Conservation (phyloP, 2,797 vertebrate genomes). For the Microhierax caerulescens region DNA sequence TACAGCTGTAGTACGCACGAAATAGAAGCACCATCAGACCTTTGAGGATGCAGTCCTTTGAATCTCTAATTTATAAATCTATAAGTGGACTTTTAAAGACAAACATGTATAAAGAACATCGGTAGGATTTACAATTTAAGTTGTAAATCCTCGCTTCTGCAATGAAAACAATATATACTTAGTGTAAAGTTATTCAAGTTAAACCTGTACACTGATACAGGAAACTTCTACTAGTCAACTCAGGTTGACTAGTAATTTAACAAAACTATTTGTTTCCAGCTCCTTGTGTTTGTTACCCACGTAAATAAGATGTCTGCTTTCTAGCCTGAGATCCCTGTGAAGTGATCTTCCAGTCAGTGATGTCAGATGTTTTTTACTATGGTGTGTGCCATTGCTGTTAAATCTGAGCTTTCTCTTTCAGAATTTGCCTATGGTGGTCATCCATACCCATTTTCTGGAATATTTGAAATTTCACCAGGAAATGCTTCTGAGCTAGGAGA, state of each 20-base stretch:
- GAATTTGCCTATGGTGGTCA: constrained; percentile 99
- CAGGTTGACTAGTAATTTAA: neutral
- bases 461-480: constrained; percentile 97
- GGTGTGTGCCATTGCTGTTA: neutral
- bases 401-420: constrained; percentile 68
- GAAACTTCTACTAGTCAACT: neutral
- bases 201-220: neutral
- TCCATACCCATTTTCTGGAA: constrained; percentile 98
- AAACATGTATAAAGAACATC: neutral
- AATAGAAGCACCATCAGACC: neutral
- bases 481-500: constrained; percentile 96
- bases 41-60: neutral
- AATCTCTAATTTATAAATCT: neutral
- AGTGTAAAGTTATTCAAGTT: neutral
- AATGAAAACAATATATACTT: neutral
- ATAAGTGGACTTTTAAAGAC: neutral
- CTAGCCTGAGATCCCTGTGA: neutral
- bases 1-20: neutral
- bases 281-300: neutral
- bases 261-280: neutral
- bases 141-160: neutral
- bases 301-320: neutral
- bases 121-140: neutral
- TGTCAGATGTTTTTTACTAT: neutral
- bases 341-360: neutral